Evolutionary conservation across 1,140 invertebrate species (phyloP).

Genomic region (Drosophila bocki): DNA sequence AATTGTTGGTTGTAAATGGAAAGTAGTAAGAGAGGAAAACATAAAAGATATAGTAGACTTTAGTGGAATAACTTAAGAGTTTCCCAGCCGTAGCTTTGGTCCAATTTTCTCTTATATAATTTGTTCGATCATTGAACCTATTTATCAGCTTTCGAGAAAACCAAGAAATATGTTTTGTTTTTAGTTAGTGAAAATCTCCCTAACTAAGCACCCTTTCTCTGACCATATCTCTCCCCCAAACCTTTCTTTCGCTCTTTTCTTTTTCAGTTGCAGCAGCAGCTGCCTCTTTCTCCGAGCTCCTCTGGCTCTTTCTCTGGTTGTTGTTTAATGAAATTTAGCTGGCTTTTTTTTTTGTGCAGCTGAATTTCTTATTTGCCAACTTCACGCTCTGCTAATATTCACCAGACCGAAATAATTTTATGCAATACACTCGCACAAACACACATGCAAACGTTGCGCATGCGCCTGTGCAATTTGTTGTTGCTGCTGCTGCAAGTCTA

Average conservation of each 20-base stretch:
- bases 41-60: neutral
- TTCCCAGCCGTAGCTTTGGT: neutral
- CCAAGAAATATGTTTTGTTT: neutral
- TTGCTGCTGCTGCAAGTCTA: conserved; percentile 28
- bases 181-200: conserved; percentile 1
- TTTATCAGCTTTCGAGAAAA: neutral
- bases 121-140: conserved; percentile 25
- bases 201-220: conserved; percentile 6
- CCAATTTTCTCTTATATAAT: conserved; percentile 16
- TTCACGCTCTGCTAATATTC: conserved; percentile 85
- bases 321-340: conserved; percentile 76
- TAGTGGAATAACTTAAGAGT: conserved; percentile 5
- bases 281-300: conserved; percentile 50
- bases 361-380: conserved; percentile 84
- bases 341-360: conserved; percentile 59
- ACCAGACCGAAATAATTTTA: conserved; percentile 85
- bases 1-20: conserved; percentile 11
- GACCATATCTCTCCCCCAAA: conserved; percentile 1
- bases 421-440: conserved; percentile 76
- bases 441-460: conserved; percentile 56
- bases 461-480: conserved; percentile 58
- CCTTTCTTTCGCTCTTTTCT: conserved; percentile 25
- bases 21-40: neutral
- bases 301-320: conserved; percentile 50
- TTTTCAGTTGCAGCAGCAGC: conserved; percentile 28